These are phyloP conservation scores for Zosterops hypoxanthus DNA, from an alignment of 2,113 vertebrate genomes.

Conservation along the genomic window DNA sequence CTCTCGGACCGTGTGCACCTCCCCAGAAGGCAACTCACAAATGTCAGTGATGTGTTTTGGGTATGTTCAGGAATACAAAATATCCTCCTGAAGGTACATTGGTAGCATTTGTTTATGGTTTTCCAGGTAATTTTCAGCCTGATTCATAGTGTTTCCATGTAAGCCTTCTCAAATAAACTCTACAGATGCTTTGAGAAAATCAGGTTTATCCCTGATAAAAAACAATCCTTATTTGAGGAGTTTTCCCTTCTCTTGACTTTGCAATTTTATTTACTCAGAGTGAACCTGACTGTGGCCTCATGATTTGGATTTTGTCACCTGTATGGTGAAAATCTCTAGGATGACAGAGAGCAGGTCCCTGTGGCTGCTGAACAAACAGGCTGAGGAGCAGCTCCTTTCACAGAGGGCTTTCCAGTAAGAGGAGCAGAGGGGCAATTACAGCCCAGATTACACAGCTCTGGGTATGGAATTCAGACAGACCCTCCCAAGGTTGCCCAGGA, in stretches of 20 bases:
- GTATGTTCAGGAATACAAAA: neutral
- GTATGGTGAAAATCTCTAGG: neutral
- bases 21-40: neutral
- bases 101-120: neutral
- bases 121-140: neutral
- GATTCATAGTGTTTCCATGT: neutral
- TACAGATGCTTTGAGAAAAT: neutral
- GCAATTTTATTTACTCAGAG: neutral
- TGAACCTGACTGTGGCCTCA: neutral
- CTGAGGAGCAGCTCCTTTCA: neutral
- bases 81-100: neutral
- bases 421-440: neutral
- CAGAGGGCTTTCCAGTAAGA: neutral
- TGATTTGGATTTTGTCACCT: neutral
- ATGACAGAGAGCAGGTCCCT: neutral
- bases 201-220: neutral
- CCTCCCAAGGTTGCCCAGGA: neutral
- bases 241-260: neutral
- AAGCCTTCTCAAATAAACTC: neutral
- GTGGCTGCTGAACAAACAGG: neutral
- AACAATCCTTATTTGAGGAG: neutral
- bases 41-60: accelerated
- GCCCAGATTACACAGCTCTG: neutral
- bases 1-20: no score
- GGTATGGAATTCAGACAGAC: neutral